Conservation (phyloP, 2,888 invertebrate genomes). For the Tetranychus piercei region DNA sequence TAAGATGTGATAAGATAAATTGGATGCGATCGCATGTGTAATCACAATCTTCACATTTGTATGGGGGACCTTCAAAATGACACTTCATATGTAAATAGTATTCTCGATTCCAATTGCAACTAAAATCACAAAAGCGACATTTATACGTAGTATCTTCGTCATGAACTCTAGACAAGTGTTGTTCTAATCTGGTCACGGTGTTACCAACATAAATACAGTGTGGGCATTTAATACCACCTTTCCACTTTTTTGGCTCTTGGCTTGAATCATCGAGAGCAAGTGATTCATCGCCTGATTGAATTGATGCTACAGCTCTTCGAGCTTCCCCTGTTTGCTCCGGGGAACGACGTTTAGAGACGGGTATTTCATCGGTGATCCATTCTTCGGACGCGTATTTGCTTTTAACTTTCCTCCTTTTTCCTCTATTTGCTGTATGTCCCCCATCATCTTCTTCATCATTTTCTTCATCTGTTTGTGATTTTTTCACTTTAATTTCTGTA, state of each 20-base stretch:
- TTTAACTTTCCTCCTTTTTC: not conserved
- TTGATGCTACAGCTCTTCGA: not conserved
- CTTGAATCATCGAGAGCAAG: not conserved
- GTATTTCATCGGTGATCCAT: slow-evolving; percentile 10
- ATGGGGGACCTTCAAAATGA: slow-evolving; percentile 46
- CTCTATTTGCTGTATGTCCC: not conserved
- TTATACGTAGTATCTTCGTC: slow-evolving; percentile 42
- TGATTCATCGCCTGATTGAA: not conserved
- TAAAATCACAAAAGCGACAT: slow-evolving; percentile 45
- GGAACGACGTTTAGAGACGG: not conserved
- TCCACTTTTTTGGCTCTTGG: slow-evolving; percentile 18
- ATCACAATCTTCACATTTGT: slow-evolving; percentile 44
- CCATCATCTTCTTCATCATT: slow-evolving; percentile 25
- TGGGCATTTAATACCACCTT: slow-evolving; percentile 34
- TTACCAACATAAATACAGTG: slow-evolving; percentile 40
- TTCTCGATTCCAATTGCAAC: slow-evolving; percentile 44
- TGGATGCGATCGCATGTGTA: slow-evolving; percentile 38
- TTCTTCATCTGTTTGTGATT: not conserved
- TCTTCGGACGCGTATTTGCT: slow-evolving; percentile 6
- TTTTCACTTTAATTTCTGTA: not conserved
- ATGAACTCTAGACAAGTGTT: slow-evolving; percentile 40
- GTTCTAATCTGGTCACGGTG: slow-evolving; percentile 38
- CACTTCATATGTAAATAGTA: slow-evolving; percentile 44
- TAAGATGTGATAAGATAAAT: slow-evolving; percentile 42
- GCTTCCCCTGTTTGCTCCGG: not conserved